Evolutionary conservation across 2,888 invertebrate genomes (phyloP).

Genomic region (Adineta ricciae): DNA sequence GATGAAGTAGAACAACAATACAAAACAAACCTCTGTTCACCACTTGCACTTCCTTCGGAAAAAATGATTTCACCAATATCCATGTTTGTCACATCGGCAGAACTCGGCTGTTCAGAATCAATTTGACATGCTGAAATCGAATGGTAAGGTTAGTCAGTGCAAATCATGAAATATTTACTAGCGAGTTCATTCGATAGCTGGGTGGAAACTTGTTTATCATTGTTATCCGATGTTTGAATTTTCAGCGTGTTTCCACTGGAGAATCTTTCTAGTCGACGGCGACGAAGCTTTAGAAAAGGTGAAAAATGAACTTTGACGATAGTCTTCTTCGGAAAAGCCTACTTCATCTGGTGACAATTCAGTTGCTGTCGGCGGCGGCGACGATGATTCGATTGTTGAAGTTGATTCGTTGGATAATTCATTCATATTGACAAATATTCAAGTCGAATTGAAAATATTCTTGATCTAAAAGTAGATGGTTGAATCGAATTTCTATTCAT

Average conservation of each 20-base stretch:
- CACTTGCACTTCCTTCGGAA: neutral
- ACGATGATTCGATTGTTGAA: neutral
- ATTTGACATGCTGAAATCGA: conserved; percentile 3
- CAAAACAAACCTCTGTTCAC: neutral
- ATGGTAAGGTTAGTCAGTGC: too few species aligned
- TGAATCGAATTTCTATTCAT: too few species aligned
- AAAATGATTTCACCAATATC: neutral
- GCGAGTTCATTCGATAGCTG: conserved; percentile 15
- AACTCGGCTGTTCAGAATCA: neutral
- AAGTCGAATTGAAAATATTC: too few species aligned
- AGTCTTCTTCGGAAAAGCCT: too few species aligned
- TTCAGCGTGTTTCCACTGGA: neutral
- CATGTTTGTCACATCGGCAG: neutral
- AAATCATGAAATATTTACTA: neutral
- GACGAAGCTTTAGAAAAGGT: neutral
- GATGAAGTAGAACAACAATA: neutral
- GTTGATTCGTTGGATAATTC: neutral
- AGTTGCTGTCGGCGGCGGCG: neutral
- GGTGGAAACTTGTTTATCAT: conserved; percentile 1
- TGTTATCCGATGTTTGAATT: neutral
- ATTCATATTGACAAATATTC: neutral
- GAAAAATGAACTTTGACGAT: neutral
- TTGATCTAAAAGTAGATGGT: too few species aligned
- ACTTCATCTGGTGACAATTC: neutral
- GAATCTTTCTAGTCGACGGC: neutral